Evolutionary conservation across 2,797 vertebrate genomes (phyloP).

Genomic region (Stomatorhinus walkeri): DNA sequence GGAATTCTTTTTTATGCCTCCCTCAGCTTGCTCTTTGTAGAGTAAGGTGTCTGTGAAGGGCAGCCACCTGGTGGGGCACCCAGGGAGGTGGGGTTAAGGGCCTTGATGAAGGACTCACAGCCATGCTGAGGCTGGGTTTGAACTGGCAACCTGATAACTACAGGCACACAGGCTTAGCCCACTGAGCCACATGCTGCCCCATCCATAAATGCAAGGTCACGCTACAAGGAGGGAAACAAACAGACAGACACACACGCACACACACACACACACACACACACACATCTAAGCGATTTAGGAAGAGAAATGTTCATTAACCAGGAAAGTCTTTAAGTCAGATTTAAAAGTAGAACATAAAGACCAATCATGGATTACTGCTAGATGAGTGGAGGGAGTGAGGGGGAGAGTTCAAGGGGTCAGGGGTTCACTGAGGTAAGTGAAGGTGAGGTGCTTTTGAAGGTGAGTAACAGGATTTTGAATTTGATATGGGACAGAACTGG

Average conservation of each 20-base stretch:
- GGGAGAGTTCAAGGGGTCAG: background rate
- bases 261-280: background rate
- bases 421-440: background rate
- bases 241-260: too few species aligned
- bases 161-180: too few species aligned
- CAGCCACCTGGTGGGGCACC: too few species aligned
- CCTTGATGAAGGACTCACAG: too few species aligned
- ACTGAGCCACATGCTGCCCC: too few species aligned
- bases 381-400: background rate
- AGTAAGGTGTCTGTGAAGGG: too few species aligned
- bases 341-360: background rate
- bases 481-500: background rate
- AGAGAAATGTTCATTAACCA: background rate
- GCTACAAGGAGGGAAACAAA: background rate
- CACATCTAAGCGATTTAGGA: background rate
- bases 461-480: background rate
- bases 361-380: background rate
- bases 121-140: too few species aligned
- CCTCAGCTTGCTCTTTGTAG: too few species aligned
- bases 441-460: background rate
- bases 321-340: background rate
- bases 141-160: too few species aligned
- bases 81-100: too few species aligned
- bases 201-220: background rate
- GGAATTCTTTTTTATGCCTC: too few species aligned